phyloP scores from a whole-genome alignment of 2,113 vertebrate species.

The Nycticorax nycticorax region DNA sequence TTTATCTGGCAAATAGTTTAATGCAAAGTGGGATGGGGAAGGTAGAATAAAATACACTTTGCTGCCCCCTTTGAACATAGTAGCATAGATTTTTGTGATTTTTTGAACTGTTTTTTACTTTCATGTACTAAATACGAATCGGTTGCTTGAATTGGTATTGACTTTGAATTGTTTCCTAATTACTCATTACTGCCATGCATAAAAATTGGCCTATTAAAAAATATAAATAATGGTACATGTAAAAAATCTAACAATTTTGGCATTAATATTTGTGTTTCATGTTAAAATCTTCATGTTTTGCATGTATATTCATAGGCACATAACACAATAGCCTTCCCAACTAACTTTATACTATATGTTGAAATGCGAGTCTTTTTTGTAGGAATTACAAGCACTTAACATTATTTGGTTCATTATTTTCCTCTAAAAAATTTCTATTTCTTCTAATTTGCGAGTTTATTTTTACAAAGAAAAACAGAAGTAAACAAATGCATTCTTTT shows the following conservation, averaged over 20 bases:
- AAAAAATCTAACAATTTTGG: neutral
- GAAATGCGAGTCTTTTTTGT: neutral
- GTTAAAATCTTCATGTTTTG: neutral
- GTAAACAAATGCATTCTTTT: neutral
- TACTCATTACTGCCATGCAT: neutral
- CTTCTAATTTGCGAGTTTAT: neutral
- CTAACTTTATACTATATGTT: neutral
- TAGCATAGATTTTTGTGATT: neutral
- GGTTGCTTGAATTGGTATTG: constrained; percentile 8
- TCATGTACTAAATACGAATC: neutral
- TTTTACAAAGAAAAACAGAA: constrained; percentile 5
- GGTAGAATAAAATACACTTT: neutral
- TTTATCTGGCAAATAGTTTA: constrained; percentile 7
- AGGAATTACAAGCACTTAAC: neutral
- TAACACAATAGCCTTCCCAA: neutral
- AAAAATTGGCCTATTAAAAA: constrained; percentile 2
- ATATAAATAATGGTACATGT: neutral
- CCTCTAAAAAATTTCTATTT: neutral
- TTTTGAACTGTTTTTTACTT: neutral
- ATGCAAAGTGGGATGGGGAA: neutral
- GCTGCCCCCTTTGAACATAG: neutral
- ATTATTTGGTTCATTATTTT: neutral
- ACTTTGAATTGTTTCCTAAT: constrained; percentile 9
- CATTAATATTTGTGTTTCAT: neutral
- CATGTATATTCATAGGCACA: neutral